Percentiles rank a stretch among this genome's conserved stretches.
These are phyloP conservation scores for Lepus americanus DNA, from an alignment of 2,113 vertebrate genomes.

Conservation along the genomic window DNA sequence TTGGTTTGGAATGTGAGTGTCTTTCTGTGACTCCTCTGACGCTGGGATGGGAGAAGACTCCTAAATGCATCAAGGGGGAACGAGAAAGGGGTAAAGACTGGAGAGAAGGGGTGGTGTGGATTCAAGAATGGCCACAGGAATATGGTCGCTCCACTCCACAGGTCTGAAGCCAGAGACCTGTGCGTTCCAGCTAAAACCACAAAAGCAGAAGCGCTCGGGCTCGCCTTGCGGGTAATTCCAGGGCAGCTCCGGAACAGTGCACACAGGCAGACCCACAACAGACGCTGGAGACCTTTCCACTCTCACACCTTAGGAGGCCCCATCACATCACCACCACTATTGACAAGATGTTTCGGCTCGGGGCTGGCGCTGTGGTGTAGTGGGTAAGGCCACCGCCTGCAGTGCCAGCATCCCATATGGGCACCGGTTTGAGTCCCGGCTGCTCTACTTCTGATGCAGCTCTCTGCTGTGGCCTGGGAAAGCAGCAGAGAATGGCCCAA, in stretches of 20 bases:
- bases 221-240: background rate
- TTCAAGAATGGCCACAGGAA: background rate
- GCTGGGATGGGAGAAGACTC: background rate
- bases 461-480: no score
- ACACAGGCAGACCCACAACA: no score
- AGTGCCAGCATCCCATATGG: no score
- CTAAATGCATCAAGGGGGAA: background rate
- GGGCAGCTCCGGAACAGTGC: background rate
- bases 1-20: background rate
- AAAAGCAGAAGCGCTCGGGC: background rate
- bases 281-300: background rate
- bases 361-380: no score
- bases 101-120: background rate
- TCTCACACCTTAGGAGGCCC: background rate
- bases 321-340: background rate
- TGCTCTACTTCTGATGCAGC: no score
- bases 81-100: background rate
- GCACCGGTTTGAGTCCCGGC: no score
- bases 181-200: background rate
- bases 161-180: background rate
- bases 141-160: background rate
- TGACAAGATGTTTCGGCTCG: background rate
- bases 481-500: no score
- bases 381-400: no score
- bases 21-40: background rate